phyloP scores from a whole-genome alignment of 2,113 vertebrate genomes.

The Meles meles region DNA sequence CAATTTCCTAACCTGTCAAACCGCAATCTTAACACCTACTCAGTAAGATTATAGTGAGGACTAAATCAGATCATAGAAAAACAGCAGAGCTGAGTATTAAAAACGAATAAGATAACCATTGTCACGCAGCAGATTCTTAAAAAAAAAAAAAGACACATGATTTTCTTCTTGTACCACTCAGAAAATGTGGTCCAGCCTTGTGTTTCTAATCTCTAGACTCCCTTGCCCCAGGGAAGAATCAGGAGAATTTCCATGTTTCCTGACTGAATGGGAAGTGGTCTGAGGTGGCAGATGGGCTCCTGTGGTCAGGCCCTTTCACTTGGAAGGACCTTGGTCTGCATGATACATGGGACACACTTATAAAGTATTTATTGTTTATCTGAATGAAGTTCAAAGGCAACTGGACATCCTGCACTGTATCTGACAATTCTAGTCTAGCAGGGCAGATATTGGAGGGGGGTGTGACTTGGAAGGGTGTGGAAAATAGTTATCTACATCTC shows the following conservation, averaged over 20 bases:
- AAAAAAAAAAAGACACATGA: neutral
- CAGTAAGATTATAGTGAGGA: neutral
- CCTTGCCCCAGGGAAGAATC: neutral
- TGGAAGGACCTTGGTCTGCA: neutral
- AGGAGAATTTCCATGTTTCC: neutral
- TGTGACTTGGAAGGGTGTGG: neutral
- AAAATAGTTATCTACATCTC: neutral
- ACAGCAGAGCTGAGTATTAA: neutral
- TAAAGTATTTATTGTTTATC: neutral
- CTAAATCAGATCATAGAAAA: neutral
- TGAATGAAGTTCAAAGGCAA: neutral
- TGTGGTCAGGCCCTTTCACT: neutral
- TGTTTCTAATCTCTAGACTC: neutral
- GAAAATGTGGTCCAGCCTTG: neutral
- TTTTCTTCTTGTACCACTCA: neutral
- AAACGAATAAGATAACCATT: neutral
- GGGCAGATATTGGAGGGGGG: neutral
- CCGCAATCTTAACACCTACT: neutral
- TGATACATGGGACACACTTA: neutral
- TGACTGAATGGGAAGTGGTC: neutral
- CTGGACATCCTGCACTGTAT: neutral
- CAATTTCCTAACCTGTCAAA: neutral
- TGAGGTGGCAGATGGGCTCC: neutral
- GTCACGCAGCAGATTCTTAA: neutral
- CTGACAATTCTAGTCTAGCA: neutral